phyloP scores from a whole-genome alignment of 2,113 vertebrate genomes.

The Apodemus sylvaticus region DNA sequence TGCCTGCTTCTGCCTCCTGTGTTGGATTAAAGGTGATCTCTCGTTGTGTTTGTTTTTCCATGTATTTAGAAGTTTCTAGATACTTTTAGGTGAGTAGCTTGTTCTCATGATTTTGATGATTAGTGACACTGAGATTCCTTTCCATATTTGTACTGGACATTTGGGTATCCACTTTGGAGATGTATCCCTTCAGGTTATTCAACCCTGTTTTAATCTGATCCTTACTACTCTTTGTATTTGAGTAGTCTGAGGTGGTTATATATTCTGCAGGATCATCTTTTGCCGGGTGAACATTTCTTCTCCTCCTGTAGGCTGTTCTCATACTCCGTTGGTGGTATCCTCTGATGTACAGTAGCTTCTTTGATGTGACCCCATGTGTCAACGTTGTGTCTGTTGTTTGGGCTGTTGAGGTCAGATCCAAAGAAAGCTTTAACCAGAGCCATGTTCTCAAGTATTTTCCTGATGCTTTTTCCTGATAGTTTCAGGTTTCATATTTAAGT shows the following conservation, averaged over 20 bases:
- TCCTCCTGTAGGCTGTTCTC: neutral
- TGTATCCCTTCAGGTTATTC: neutral
- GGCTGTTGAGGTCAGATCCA: neutral
- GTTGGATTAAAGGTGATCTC: neutral
- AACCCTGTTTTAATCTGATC: neutral
- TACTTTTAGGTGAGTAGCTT: neutral
- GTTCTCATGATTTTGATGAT: neutral
- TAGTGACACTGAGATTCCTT: neutral
- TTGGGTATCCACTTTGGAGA: neutral
- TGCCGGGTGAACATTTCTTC: neutral
- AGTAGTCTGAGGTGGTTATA: neutral
- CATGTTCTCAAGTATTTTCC: neutral
- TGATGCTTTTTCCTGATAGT: neutral
- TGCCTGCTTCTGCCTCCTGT: neutral
- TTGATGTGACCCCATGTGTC: neutral
- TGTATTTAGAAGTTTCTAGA: neutral
- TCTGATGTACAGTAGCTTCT: neutral
- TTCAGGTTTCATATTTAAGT: neutral
- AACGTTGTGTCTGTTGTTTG: neutral
- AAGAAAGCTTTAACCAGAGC: neutral
- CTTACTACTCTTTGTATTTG: neutral
- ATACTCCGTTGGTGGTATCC: neutral
- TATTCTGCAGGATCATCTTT: neutral
- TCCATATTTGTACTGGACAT: neutral
- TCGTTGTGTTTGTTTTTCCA: neutral